Evolutionary conservation across 2,888 invertebrate genomes (phyloP).

Genomic region (Xestia ashworthii): DNA sequence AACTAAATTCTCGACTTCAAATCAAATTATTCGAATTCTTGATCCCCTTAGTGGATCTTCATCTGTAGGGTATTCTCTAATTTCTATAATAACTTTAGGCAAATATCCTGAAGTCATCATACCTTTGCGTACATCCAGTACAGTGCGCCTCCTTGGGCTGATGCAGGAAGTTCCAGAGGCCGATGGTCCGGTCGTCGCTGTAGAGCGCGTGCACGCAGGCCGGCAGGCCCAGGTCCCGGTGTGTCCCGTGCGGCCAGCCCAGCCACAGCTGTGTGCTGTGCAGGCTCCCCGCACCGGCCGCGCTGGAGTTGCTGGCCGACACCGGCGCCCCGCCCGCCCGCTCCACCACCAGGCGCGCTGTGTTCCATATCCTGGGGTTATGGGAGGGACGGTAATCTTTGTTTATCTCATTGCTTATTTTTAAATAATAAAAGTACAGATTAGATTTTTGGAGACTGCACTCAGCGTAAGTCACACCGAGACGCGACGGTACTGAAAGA

Average conservation of each 20-base stretch:
- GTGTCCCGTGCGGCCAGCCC: conserved; percentile 67
- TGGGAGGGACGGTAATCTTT: not conserved
- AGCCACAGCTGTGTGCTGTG: conserved; percentile 80
- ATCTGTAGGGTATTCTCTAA: too few relatives aligned
- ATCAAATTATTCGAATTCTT: too few relatives aligned
- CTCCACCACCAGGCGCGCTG: conserved; percentile 93
- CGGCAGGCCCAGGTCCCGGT: conserved; percentile 87
- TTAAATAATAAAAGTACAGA: too few relatives aligned
- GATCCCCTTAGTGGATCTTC: not conserved
- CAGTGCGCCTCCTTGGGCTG: conserved; percentile 93
- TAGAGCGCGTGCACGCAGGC: conserved; percentile 96
- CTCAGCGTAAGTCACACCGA: too few relatives aligned
- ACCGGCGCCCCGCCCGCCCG: conserved; percentile 75
- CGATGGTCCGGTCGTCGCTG: conserved; percentile 94
- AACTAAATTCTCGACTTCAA: too few relatives aligned
- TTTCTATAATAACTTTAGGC: not conserved
- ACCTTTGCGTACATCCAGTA: conserved; percentile 94
- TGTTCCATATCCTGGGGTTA: conserved; percentile 90
- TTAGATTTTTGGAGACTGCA: too few relatives aligned
- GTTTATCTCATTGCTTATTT: too few relatives aligned
- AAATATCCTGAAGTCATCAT: conserved; percentile 30
- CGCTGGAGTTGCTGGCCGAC: conserved; percentile 76
- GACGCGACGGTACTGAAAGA: too few relatives aligned
- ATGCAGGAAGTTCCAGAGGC: conserved; percentile 96
- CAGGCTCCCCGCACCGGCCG: conserved; percentile 73